Conservation (phyloP, 2,888 invertebrate genomes). For the Villa cingulata region DNA sequence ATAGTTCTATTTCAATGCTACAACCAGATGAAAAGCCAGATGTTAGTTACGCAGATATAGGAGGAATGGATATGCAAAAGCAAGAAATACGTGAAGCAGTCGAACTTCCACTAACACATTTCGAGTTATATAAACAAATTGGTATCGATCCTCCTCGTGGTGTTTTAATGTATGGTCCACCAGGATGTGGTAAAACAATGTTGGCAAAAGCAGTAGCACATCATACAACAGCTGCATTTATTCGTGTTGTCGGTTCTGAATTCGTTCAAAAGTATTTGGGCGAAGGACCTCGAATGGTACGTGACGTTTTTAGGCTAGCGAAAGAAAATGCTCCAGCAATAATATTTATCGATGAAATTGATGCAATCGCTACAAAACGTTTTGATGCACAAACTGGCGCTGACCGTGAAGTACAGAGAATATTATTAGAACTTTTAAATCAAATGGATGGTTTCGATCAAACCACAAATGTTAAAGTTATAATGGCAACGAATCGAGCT, state of each 20-base stretch:
- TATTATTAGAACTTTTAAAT: slow-evolving; percentile 88
- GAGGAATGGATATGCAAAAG: slow-evolving; percentile 99
- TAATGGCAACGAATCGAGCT: slow-evolving; percentile 94
- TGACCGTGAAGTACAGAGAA: slow-evolving; percentile 96
- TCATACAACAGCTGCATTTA: slow-evolving; percentile 97
- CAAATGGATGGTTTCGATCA: slow-evolving; percentile 99
- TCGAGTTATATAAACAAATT: slow-evolving; percentile 95
- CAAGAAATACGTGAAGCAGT: slow-evolving; percentile 99
- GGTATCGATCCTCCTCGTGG: slow-evolving; percentile 98
- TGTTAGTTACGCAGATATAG: slow-evolving; percentile 93
- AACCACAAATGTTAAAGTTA: slow-evolving; percentile 98
- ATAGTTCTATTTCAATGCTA: slow-evolving; percentile 97
- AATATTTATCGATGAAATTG: slow-evolving; percentile 99
- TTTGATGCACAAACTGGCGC: slow-evolving; percentile 98
- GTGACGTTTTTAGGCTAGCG: slow-evolving; percentile 96
- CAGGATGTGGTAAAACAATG: slow-evolving; percentile 99
- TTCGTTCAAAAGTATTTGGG: slow-evolving; percentile 99
- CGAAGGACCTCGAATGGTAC: slow-evolving; percentile 97
- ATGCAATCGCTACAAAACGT: slow-evolving; percentile 98
- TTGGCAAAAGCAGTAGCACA: slow-evolving; percentile 97
- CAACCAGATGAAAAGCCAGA: slow-evolving; percentile 97
- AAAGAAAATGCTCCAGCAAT: slow-evolving; percentile 99
- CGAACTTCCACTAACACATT: slow-evolving; percentile 93
- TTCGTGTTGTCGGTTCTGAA: slow-evolving; percentile 97
- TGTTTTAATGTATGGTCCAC: slow-evolving; percentile 99